These are phyloP conservation scores for Cyclopterus lumpus DNA, from an alignment of 2,797 vertebrate genomes.

Conservation along the genomic window DNA sequence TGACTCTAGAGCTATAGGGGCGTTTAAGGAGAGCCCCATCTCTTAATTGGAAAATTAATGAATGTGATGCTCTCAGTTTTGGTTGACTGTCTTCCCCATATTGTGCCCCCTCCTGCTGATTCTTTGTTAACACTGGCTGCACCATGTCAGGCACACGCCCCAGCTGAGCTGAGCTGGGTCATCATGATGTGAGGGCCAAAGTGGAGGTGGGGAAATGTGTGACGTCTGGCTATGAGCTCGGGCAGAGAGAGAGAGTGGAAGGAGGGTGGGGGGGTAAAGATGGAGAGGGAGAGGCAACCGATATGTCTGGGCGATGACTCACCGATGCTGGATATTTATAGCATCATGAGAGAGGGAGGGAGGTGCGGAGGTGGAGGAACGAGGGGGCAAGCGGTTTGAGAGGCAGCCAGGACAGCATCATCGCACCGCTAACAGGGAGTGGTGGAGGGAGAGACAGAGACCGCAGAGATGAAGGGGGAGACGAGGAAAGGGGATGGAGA, in stretches of 20 bases:
- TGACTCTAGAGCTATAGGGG: slow-evolving; percentile 11
- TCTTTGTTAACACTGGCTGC: slow-evolving; percentile 47
- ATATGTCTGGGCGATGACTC: slow-evolving; percentile 86
- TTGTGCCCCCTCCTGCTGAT: slow-evolving; percentile 40
- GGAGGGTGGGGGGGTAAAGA: neutral
- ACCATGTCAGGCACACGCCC: slow-evolving; percentile 16
- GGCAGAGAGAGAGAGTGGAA: slow-evolving; percentile 15
- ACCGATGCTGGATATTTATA: slow-evolving; percentile 85
- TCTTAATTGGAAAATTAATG: slow-evolving; percentile 28
- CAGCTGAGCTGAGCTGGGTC: slow-evolving; percentile 35
- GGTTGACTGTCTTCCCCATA: neutral
- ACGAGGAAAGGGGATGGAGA: neutral
- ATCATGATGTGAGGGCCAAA: slow-evolving; percentile 47
- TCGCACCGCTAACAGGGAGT: slow-evolving; percentile 60
- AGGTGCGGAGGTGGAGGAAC: slow-evolving; percentile 33
- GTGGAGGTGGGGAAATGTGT: slow-evolving; percentile 48
- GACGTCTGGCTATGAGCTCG: slow-evolving; percentile 64
- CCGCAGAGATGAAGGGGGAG: slow-evolving; percentile 40
- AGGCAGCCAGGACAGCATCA: slow-evolving; percentile 64
- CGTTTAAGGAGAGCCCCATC: neutral
- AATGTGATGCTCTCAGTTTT: slow-evolving; percentile 20
- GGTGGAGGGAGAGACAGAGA: slow-evolving; percentile 54
- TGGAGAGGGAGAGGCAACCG: slow-evolving; percentile 61
- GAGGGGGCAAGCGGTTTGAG: slow-evolving; percentile 63
- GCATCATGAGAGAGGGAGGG: slow-evolving; percentile 60